These are phyloP conservation scores for Colinus virginianus DNA, from an alignment of 2,113 vertebrate genomes.

Conservation along the genomic window DNA sequence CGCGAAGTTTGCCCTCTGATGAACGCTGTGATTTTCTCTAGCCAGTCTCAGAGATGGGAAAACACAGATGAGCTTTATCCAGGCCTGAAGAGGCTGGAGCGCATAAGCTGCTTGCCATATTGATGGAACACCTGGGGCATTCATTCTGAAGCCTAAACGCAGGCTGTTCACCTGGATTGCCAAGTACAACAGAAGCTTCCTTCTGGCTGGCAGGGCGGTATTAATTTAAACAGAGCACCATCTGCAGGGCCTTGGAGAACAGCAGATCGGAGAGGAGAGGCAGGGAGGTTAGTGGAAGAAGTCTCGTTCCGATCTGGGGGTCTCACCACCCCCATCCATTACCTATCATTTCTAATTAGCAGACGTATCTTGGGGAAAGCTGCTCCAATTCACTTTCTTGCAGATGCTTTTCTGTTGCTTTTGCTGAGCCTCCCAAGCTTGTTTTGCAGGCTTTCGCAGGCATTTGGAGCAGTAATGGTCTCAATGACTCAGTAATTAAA, in stretches of 20 bases:
- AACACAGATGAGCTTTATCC: constrained; percentile 41
- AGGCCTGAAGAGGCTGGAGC: constrained; percentile 46
- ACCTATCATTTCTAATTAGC: constrained; percentile 55
- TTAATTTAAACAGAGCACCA: constrained; percentile 41
- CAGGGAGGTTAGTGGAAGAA: background rate
- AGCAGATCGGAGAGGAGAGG: background rate
- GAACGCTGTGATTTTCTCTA: constrained; percentile 59
- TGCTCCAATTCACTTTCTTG: constrained; percentile 1
- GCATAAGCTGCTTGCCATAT: constrained; percentile 72
- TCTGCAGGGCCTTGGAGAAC: constrained; percentile 56
- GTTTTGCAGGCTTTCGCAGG: constrained; percentile 17
- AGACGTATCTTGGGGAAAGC: background rate
- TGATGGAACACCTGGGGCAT: constrained; percentile 75
- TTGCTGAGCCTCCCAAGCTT: background rate
- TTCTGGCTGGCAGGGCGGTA: constrained; percentile 26
- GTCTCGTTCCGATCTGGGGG: background rate
- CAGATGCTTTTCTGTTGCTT: background rate
- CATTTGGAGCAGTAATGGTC: constrained; percentile 53
- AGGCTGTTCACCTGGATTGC: constrained; percentile 79
- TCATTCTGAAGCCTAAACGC: constrained; percentile 69
- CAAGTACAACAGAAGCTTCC: constrained; percentile 76
- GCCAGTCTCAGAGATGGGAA: constrained; percentile 43
- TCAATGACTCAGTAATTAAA: constrained; percentile 74
- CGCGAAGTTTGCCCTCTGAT: background rate
- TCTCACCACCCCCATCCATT: background rate